These are phyloP conservation scores for Gnatocerus cornutus DNA, from an alignment of 2,888 invertebrate species.

Conservation along the genomic window DNA sequence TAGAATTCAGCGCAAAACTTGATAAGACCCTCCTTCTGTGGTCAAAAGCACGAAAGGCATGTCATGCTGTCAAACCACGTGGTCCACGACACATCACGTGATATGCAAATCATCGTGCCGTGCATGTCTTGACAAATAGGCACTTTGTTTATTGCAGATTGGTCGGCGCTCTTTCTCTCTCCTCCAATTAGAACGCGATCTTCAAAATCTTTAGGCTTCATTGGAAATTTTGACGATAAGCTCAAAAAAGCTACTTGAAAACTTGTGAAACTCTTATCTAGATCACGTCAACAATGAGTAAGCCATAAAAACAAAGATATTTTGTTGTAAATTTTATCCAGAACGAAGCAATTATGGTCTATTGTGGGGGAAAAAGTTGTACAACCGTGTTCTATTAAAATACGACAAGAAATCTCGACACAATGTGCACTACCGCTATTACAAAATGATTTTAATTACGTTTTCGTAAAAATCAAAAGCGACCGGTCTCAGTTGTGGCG, in stretches of 20 bases:
- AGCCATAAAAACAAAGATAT: conserved; percentile 22
- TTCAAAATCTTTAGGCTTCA: neutral
- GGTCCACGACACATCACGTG: conserved; percentile 30
- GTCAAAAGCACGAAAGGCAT: conserved; percentile 8
- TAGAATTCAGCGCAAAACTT: conserved; percentile 13
- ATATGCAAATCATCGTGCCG: conserved; percentile 10
- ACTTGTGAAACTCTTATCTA: conserved; percentile 8
- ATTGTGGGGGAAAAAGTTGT: neutral
- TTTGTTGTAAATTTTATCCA: conserved; percentile 18
- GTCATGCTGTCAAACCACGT: conserved; percentile 28
- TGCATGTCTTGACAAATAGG: conserved; percentile 35
- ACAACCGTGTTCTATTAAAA: too few relatives aligned
- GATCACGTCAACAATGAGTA: conserved; percentile 26
- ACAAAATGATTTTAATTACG: too few relatives aligned
- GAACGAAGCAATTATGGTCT: neutral
- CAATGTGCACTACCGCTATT: too few relatives aligned
- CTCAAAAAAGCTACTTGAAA: too few relatives aligned
- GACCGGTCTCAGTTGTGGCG: too few relatives aligned
- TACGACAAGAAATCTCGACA: too few relatives aligned
- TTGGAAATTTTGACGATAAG: neutral
- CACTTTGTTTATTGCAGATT: conserved; percentile 33
- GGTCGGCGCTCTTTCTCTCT: conserved; percentile 1
- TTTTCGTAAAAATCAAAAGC: too few relatives aligned
- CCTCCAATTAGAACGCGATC: conserved; percentile 12
- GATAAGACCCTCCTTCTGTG: conserved; percentile 16